phyloP scores from a whole-genome alignment of 2,113 vertebrate species.

The Podocnemis expansa region DNA sequence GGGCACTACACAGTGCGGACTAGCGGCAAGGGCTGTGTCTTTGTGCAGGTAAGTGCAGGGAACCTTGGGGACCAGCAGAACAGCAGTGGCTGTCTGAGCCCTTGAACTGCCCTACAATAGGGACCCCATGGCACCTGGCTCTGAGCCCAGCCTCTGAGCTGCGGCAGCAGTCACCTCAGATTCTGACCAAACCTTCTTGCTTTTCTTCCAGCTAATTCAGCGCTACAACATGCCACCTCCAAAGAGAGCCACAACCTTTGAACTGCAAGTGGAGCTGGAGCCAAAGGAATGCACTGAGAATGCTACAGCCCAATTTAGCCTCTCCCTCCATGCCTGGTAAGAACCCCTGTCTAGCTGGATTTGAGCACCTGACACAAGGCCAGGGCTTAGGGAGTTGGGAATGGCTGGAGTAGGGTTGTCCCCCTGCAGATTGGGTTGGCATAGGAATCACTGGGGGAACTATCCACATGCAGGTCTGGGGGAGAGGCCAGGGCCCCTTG shows the following conservation, averaged over 20 bases:
- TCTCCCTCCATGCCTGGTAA: conserved; percentile 39
- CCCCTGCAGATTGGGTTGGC: too few relatives aligned
- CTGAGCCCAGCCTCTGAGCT: neutral
- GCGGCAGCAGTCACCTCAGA: neutral
- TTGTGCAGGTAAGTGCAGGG: conserved; percentile 61
- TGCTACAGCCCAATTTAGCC: neutral
- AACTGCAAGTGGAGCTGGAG: neutral
- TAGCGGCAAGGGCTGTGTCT: conserved; percentile 57
- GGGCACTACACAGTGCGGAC: conserved; percentile 54
- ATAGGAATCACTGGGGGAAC: too few relatives aligned
- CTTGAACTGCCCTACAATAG: neutral
- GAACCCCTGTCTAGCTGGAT: neutral
- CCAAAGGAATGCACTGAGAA: neutral
- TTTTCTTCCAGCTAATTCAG: conserved; percentile 26
- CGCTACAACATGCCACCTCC: conserved; percentile 41
- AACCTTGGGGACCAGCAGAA: neutral
- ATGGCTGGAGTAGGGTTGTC: too few relatives aligned
- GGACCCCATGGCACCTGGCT: neutral
- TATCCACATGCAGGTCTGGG: too few relatives aligned
- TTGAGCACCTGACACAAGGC: neutral
- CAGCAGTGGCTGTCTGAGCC: neutral
- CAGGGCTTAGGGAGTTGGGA: neutral
- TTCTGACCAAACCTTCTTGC: neutral
- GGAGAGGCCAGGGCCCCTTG: too few relatives aligned
- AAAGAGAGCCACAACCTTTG: neutral